phyloP scores from a whole-genome alignment of 2,797 vertebrate species.

The Ctenosaura bakeri region DNA sequence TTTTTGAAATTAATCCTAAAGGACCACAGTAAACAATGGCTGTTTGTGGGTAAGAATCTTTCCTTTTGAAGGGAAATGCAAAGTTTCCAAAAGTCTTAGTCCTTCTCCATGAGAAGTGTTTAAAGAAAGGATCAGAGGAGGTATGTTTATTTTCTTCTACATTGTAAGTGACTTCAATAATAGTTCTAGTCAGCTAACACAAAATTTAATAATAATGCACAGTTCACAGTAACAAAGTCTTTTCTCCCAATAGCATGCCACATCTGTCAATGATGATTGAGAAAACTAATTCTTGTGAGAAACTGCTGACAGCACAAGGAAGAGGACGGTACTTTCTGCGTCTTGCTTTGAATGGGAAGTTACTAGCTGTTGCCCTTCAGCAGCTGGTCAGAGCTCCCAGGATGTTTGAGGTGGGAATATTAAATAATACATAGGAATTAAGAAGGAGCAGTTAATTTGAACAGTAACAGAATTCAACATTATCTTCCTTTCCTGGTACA shows the following conservation, averaged over 20 bases:
- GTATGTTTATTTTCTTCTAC: background rate
- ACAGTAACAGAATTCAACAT: background rate
- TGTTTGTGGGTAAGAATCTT: background rate
- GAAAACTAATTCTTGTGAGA: conserved; percentile 78
- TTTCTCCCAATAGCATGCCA: conserved; percentile 73
- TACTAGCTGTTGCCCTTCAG: conserved; percentile 78
- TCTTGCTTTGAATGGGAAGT: conserved; percentile 82
- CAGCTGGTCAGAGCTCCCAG: conserved; percentile 81
- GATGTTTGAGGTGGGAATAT: conserved; percentile 79
- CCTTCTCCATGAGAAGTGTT: background rate
- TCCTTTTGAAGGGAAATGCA: conserved; percentile 6
- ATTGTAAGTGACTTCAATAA: background rate
- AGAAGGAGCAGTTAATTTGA: background rate
- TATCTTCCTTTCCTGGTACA: background rate
- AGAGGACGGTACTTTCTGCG: conserved; percentile 85
- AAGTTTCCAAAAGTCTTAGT: background rate
- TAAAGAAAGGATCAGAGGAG: background rate
- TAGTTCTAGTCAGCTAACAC: background rate
- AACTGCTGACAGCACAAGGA: conserved; percentile 83
- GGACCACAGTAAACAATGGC: background rate
- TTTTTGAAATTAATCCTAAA: background rate
- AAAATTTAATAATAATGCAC: background rate
- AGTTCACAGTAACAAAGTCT: background rate
- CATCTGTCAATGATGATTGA: conserved; percentile 80
- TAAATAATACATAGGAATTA: background rate